Evolutionary conservation across 2,888 invertebrate genomes (phyloP).

Genomic region (Caenorhabditis wallacei): DNA sequence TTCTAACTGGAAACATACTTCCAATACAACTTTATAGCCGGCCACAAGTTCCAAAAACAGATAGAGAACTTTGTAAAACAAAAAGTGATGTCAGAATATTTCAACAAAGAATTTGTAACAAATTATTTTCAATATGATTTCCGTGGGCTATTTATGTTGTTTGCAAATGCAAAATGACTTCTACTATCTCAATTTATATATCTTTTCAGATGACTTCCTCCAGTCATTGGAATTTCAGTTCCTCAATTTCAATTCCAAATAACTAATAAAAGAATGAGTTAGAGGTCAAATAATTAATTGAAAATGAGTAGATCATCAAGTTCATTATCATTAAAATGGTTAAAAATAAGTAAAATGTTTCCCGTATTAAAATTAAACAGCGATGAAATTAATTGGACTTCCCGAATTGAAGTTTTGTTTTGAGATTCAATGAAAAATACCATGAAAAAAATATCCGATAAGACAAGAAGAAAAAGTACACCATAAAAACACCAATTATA

Average conservation of each 20-base stretch:
- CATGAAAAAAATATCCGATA: not conserved
- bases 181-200: not conserved
- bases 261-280: not conserved
- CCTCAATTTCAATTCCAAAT: not conserved
- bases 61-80: not conserved
- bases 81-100: slow-evolving; percentile 18
- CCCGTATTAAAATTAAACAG: slow-evolving; percentile 27
- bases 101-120: not conserved
- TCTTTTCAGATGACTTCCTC: slow-evolving; percentile 32
- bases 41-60: slow-evolving; percentile 17
- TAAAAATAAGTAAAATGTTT: slow-evolving; percentile 14
- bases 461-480: not conserved
- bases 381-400: slow-evolving; percentile 19
- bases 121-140: not conserved
- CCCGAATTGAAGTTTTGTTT: slow-evolving; percentile 19
- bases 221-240: slow-evolving; percentile 3
- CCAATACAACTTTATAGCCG: not conserved
- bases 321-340: slow-evolving; percentile 22
- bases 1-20: slow-evolving; percentile 1
- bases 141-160: not conserved
- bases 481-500: slow-evolving; percentile 21
- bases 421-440: slow-evolving; percentile 6
- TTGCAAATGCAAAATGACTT: slow-evolving; percentile 5
- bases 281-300: slow-evolving; percentile 14
- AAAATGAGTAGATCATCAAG: slow-evolving; percentile 30